A percentile compares a stretch with the other conserved stretches of the same genome.
Evolutionary conservation across 2,113 vertebrate genomes (phyloP).

Genomic region (Cisticola juncidis): DNA sequence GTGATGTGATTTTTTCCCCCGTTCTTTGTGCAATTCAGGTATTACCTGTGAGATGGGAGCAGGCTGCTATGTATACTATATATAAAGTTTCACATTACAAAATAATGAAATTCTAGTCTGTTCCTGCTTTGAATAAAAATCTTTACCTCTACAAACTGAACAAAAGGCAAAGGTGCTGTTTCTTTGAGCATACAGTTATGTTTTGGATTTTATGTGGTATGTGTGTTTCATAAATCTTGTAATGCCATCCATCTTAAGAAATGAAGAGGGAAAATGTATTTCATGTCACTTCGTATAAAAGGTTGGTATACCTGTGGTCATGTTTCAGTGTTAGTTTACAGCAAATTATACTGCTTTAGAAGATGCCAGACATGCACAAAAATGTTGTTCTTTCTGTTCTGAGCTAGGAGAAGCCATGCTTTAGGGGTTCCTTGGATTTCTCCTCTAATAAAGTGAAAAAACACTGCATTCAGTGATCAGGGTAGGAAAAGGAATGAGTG

Average conservation of each 20-base stretch:
- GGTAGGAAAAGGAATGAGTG: neutral
- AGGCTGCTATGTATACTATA: neutral
- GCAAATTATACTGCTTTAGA: neutral
- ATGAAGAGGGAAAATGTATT: neutral
- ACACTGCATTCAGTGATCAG: neutral
- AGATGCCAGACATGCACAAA: neutral
- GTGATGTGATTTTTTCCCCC: fast-evolving
- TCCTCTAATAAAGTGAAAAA: neutral
- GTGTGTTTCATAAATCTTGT: neutral
- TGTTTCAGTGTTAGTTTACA: neutral
- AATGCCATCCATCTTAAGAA: neutral
- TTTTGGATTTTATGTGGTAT: neutral
- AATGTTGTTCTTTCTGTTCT: neutral
- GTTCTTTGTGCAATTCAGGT: neutral
- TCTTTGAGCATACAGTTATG: neutral
- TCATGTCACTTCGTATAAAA: neutral
- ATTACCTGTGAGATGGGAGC: neutral
- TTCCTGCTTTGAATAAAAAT: neutral
- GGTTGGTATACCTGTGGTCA: neutral
- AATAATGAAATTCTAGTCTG: neutral
- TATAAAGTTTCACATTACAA: neutral
- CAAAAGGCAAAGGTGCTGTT: neutral
- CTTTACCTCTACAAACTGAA: neutral
- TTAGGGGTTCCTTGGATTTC: neutral
- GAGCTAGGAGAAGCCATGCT: neutral